These are phyloP conservation scores for Cathartes aura DNA, from an alignment of 2,113 vertebrate genomes.

Conservation along the genomic window DNA sequence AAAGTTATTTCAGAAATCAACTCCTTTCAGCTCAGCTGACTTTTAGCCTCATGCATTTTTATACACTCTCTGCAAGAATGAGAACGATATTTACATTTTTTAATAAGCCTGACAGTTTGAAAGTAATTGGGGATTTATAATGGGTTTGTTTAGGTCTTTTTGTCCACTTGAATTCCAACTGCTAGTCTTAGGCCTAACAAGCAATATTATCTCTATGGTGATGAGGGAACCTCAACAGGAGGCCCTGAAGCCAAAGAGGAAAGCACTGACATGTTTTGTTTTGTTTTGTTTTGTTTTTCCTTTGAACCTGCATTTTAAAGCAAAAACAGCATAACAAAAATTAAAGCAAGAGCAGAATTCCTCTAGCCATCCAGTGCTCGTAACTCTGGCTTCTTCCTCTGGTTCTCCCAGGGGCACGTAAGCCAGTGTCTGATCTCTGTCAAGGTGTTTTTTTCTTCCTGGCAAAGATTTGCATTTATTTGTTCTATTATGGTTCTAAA, in stretches of 20 bases:
- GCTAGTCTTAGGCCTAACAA: conserved; percentile 61
- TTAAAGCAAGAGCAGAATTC: conserved; percentile 43
- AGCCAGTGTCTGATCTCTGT: neutral
- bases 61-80: conserved; percentile 42
- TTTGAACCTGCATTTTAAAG: conserved; percentile 56
- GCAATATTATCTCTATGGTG: conserved; percentile 64
- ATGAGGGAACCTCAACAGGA: conserved; percentile 68
- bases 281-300: neutral
- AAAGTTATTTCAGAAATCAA: conserved; percentile 33
- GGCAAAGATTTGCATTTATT: conserved; percentile 23
- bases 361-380: neutral
- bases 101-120: conserved; percentile 73
- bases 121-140: conserved; percentile 74
- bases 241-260: conserved; percentile 48
- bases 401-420: neutral
- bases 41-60: conserved; percentile 69
- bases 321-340: conserved; percentile 23
- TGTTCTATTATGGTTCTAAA: neutral
- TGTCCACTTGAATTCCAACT: conserved; percentile 71
- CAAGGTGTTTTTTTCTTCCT: neutral
- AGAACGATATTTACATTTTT: conserved; percentile 72
- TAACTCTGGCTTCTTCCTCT: neutral
- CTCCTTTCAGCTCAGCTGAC: conserved; percentile 46
- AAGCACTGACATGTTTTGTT: neutral
- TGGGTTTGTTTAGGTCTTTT: conserved; percentile 65